phyloP scores from a whole-genome alignment of 1,140 invertebrate genomes.

The Agraylea sexmaculata region DNA sequence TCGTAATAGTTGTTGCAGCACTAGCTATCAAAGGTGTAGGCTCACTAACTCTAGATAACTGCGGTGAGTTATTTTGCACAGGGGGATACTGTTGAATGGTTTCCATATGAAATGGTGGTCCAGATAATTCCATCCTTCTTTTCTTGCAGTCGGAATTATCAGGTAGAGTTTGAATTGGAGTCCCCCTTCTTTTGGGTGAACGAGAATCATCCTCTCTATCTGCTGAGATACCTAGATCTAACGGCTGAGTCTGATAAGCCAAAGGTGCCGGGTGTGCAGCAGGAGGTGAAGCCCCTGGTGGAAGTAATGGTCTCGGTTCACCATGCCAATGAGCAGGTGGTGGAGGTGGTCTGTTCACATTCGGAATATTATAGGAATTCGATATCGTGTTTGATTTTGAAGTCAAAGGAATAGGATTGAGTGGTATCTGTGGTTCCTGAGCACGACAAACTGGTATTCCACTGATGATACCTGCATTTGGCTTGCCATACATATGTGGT shows the following conservation, averaged over 20 bases:
- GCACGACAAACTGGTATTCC: slow-evolving; percentile 47
- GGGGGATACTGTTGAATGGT: slow-evolving; percentile 26
- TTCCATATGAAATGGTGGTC: slow-evolving; percentile 25
- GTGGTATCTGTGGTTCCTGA: slow-evolving; percentile 31
- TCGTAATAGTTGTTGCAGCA: slow-evolving; percentile 60
- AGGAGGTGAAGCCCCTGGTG: slow-evolving; percentile 38
- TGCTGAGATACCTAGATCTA: slow-evolving; percentile 55
- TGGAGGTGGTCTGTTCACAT: slow-evolving; percentile 34
- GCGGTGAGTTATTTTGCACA: slow-evolving; percentile 31
- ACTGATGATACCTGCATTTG: slow-evolving; percentile 48
- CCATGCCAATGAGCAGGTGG: slow-evolving; percentile 38
- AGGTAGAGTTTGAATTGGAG: slow-evolving; percentile 12
- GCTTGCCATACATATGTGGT: slow-evolving; percentile 66
- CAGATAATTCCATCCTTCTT: slow-evolving; percentile 30
- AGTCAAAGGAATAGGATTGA: slow-evolving; percentile 46
- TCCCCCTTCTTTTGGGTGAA: slow-evolving; percentile 18
- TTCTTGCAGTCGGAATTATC: slow-evolving; percentile 27
- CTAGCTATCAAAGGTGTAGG: slow-evolving; percentile 58
- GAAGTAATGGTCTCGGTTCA: slow-evolving; percentile 38
- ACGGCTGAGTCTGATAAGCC: slow-evolving; percentile 53
- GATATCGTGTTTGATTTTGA: slow-evolving; percentile 56
- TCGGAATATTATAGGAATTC: slow-evolving; percentile 46
- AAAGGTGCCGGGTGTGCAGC: slow-evolving; percentile 41
- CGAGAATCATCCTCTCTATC: slow-evolving; percentile 35
- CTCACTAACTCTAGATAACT: slow-evolving; percentile 49